phyloP scores from a whole-genome alignment of 92 coral and sea anemone species.

The Epizoanthus ramosus region DNA sequence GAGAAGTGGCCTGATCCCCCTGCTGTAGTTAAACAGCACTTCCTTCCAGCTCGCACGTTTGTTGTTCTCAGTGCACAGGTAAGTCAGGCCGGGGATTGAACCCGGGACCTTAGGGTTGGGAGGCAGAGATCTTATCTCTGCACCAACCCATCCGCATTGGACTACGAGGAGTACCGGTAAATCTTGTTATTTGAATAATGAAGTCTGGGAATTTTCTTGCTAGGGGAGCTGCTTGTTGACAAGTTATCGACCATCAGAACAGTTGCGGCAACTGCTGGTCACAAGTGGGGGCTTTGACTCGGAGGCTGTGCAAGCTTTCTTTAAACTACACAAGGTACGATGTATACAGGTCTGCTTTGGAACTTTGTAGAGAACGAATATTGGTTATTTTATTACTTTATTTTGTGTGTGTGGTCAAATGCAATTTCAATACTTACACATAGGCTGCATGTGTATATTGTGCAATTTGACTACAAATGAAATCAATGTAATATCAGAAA shows the following conservation, averaged over 20 bases:
- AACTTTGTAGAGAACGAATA: not conserved
- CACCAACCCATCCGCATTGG: too few species aligned
- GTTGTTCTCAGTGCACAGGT: constrained; percentile 98
- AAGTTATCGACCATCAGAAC: constrained; percentile 94
- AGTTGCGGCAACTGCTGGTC: constrained; percentile 77
- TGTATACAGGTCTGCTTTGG: not conserved
- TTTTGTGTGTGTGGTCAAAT: too few species aligned
- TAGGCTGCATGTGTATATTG: too few species aligned
- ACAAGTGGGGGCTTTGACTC: constrained; percentile 88
- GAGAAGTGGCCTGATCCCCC: constrained; percentile 97
- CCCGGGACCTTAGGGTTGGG: too few species aligned
- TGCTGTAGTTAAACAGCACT: constrained; percentile 90
- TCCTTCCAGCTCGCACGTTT: constrained; percentile 85
- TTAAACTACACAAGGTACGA: constrained; percentile 84
- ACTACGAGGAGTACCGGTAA: not conserved
- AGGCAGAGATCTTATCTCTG: too few species aligned
- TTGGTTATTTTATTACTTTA: not conserved
- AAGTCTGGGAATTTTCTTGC: not conserved
- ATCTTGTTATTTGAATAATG: not conserved
- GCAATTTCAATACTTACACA: too few species aligned
- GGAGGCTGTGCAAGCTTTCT: constrained; percentile 93
- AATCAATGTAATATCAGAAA: too few species aligned
- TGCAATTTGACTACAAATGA: too few species aligned
- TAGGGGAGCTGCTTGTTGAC: constrained; percentile 96
- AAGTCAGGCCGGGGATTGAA: too few species aligned